phyloP scores from a whole-genome alignment of 2,797 vertebrate genomes.

The Etheostoma nigrum region DNA sequence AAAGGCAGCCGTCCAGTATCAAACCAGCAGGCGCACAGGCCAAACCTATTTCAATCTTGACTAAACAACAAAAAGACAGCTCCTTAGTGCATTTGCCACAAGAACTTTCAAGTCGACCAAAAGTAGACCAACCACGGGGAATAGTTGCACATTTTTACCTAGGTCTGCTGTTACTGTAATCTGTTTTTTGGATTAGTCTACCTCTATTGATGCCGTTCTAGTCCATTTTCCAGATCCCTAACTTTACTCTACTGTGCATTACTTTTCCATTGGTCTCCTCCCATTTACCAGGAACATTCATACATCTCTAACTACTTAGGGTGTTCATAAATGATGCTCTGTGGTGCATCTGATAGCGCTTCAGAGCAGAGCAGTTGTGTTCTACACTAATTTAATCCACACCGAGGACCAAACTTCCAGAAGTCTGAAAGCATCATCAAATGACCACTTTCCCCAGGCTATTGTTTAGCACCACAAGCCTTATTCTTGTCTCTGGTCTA shows the following conservation, averaged over 20 bases:
- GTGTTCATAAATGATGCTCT: constrained; percentile 17
- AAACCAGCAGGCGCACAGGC: constrained; percentile 49
- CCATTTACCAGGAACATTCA: constrained; percentile 22
- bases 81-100: constrained; percentile 68
- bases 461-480: constrained; percentile 17
- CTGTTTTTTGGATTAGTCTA: constrained; percentile 59
- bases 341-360: background rate
- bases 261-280: constrained; percentile 56
- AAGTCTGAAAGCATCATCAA: constrained; percentile 8
- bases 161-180: constrained; percentile 68
- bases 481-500: constrained; percentile 40
- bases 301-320: constrained; percentile 15
- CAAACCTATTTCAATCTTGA: constrained; percentile 71
- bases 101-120: constrained; percentile 63
- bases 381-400: no score
- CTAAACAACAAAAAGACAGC: constrained; percentile 72
- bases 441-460: background rate
- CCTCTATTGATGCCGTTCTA: constrained; percentile 63
- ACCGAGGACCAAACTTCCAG: background rate
- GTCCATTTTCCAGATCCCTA: constrained; percentile 55
- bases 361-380: background rate
- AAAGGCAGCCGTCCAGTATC: constrained; percentile 60
- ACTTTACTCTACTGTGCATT: constrained; percentile 29
- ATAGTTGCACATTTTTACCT: constrained; percentile 60
- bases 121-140: constrained; percentile 64